These are phyloP conservation scores for Aculops lycopersici DNA, from an alignment of 1,140 invertebrate species.

Conservation along the genomic window DNA sequence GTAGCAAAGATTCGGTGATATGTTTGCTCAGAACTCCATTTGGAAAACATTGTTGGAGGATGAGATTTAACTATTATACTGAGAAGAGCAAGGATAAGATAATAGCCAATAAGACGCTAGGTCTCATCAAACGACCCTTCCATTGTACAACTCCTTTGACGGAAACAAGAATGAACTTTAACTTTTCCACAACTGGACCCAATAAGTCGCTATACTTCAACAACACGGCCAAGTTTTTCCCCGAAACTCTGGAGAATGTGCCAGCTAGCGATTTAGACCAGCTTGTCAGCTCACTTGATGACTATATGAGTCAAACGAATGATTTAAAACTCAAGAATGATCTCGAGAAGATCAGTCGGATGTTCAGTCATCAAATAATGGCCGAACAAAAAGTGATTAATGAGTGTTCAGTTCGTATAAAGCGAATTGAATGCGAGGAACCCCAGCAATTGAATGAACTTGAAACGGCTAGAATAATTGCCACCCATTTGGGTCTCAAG, in stretches of 20 bases:
- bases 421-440: conserved; percentile 33
- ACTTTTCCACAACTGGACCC: too few species aligned
- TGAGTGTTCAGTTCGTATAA: conserved; percentile 12
- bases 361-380: conserved; percentile 15
- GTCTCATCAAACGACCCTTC: too few species aligned
- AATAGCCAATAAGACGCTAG: too few species aligned
- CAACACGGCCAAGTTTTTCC: too few species aligned
- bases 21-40: conserved; percentile 49
- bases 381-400: conserved; percentile 12
- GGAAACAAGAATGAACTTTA: neutral
- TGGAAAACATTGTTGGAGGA: conserved; percentile 68
- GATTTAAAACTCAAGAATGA: too few species aligned
- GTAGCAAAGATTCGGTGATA: neutral
- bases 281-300: too few species aligned
- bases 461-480: conserved; percentile 62
- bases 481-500: conserved; percentile 72
- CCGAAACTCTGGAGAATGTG: too few species aligned
- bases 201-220: too few species aligned
- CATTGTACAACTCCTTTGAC: conserved; percentile 3
- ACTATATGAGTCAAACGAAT: too few species aligned
- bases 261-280: too few species aligned
- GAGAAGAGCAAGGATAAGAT: conserved; percentile 19
- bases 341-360: conserved; percentile 18
- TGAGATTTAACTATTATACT: conserved; percentile 49
- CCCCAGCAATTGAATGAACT: conserved; percentile 37